phyloP scores from a whole-genome alignment of 2,113 vertebrate genomes.

The Eretmochelys imbricata region DNA sequence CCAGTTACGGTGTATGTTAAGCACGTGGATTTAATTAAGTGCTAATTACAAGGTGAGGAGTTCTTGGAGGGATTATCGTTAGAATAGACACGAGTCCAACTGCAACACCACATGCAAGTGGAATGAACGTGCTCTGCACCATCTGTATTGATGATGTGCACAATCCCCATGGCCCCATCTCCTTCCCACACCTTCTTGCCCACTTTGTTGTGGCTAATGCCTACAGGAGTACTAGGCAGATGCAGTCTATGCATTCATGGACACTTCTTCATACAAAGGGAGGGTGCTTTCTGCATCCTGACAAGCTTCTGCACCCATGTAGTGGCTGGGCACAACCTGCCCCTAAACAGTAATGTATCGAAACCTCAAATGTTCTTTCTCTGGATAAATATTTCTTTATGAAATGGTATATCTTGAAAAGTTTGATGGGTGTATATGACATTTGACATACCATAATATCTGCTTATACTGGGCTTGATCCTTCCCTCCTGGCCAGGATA shows the following conservation, averaged over 20 bases:
- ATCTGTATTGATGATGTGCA: accelerated
- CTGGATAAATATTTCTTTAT: neutral
- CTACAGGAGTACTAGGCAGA: accelerated
- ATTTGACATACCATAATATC: neutral
- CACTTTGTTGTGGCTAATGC: neutral
- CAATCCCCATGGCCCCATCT: neutral
- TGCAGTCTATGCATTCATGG: neutral
- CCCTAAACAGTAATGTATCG: neutral
- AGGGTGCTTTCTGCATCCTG: neutral
- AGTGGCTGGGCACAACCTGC: neutral
- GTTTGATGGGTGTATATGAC: neutral
- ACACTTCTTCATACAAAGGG: neutral
- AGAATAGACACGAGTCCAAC: slow-evolving; percentile 47
- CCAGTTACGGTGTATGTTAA: slow-evolving; percentile 42
- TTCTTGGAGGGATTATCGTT: slow-evolving; percentile 59
- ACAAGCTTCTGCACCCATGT: accelerated
- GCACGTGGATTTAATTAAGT: slow-evolving; percentile 27
- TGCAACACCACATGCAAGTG: slow-evolving; percentile 12
- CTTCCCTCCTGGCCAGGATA: neutral
- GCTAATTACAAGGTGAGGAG: slow-evolving; percentile 67
- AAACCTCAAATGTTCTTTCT: slow-evolving; percentile 21
- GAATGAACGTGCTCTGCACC: neutral
- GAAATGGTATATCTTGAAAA: slow-evolving; percentile 8
- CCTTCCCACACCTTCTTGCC: neutral
- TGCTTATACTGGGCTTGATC: slow-evolving; percentile 3